Evolutionary conservation across 2,888 invertebrate genomes (phyloP).

Genomic region (Phalera bucephala): DNA sequence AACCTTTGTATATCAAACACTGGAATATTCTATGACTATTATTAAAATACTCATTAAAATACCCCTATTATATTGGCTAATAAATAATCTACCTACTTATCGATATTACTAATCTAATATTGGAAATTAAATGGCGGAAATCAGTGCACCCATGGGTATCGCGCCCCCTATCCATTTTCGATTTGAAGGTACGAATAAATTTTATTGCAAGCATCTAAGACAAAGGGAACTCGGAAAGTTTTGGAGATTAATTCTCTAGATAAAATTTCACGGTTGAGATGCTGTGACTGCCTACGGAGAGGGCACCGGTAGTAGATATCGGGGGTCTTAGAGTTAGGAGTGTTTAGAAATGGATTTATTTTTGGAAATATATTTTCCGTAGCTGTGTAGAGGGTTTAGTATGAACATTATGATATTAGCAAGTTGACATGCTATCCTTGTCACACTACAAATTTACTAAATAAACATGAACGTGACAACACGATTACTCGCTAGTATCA

Average conservation of each 20-base stretch:
- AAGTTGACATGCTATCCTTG: no score
- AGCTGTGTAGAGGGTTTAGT: no score
- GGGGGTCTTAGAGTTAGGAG: slow-evolving; percentile 41
- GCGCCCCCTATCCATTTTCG: slow-evolving; percentile 60
- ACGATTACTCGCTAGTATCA: no score
- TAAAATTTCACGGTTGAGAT: slow-evolving; percentile 77
- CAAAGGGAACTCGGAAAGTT: slow-evolving; percentile 68
- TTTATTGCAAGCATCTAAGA: slow-evolving; percentile 67
- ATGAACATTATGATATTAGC: no score
- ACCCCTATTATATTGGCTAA: slow-evolving; percentile 7
- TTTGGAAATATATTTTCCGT: no score
- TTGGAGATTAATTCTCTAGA: slow-evolving; percentile 78
- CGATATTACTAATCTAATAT: slow-evolving; percentile 38
- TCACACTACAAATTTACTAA: no score
- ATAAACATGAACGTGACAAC: no score
- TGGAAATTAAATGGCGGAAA: slow-evolving; percentile 37
- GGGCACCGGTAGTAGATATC: slow-evolving; percentile 58
- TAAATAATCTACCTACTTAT: slow-evolving; percentile 25
- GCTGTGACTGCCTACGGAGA: slow-evolving; percentile 54
- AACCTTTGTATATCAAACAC: no score
- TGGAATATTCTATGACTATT: no score
- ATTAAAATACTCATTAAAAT: no score
- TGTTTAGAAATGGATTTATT: slow-evolving; percentile 31
- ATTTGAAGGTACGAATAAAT: slow-evolving; percentile 67
- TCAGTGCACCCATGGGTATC: slow-evolving; percentile 47